Conservation (phyloP, 2,797 vertebrate species). For the Clarias fuscus region DNA sequence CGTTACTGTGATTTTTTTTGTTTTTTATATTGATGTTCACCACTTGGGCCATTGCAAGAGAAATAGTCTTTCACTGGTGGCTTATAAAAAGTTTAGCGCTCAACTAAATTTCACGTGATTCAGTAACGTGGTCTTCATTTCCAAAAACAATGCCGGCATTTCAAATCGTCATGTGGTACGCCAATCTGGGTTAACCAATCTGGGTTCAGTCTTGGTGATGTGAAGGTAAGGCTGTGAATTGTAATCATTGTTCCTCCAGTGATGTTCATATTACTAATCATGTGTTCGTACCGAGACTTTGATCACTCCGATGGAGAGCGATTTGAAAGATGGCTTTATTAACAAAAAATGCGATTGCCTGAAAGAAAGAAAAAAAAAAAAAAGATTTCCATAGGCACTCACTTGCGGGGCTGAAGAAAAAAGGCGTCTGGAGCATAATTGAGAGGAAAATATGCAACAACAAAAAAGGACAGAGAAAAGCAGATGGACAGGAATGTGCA, state of each 20-base stretch:
- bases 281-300: background rate
- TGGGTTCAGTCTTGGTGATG: background rate
- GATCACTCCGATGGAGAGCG: constrained; percentile 35
- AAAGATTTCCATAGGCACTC: constrained; percentile 72
- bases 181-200: background rate
- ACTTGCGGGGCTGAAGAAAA: constrained; percentile 71
- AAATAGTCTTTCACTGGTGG: constrained; percentile 10
- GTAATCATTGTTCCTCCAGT: background rate
- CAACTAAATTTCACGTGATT: constrained; percentile 19
- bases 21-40: background rate
- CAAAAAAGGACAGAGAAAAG: constrained; percentile 59
- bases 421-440: constrained; percentile 70
- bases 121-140: constrained; percentile 59
- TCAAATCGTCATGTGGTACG: constrained; percentile 1
- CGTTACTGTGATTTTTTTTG: background rate
- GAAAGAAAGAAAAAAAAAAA: constrained; percentile 76
- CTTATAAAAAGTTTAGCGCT: background rate
- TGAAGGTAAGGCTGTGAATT: background rate
- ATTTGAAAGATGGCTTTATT: constrained; percentile 74
- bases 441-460: constrained; percentile 56
- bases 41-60: background rate
- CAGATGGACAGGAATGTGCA: constrained; percentile 69
- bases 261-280: background rate
- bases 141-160: constrained; percentile 16
- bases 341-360: constrained; percentile 73